A percentile compares a stretch with the other conserved stretches of the same genome.
Conservation (phyloP, 2,797 vertebrate genomes). For the Hybognathus amarus region DNA sequence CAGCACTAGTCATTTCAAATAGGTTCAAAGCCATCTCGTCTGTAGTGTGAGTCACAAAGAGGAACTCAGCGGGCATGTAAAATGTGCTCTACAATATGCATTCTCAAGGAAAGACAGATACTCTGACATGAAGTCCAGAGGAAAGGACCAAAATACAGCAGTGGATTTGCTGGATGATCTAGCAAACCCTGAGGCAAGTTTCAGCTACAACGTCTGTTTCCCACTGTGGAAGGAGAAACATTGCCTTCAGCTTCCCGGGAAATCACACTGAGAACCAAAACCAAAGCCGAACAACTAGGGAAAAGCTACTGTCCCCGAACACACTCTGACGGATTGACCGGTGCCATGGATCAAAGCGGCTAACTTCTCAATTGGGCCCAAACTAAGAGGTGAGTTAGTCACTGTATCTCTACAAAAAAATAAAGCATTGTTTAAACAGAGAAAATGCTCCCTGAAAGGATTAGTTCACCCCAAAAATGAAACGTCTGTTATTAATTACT, state of each 20-base stretch:
- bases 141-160: slow-evolving; percentile 21
- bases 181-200: slow-evolving; percentile 20
- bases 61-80: slow-evolving; percentile 18
- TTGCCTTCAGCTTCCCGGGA: slow-evolving; percentile 28
- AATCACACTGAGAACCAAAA: slow-evolving; percentile 28
- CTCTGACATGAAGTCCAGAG: slow-evolving; percentile 30
- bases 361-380: not conserved
- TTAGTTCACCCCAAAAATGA: not conserved
- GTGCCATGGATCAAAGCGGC: slow-evolving; percentile 16
- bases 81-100: slow-evolving; percentile 31
- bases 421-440: slow-evolving; percentile 2
- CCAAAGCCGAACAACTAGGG: slow-evolving; percentile 10
- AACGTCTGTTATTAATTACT: not conserved
- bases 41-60: slow-evolving; percentile 21
- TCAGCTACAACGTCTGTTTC: slow-evolving; percentile 35
- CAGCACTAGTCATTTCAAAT: slow-evolving; percentile 30
- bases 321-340: not conserved
- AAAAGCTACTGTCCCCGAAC: slow-evolving; percentile 3
- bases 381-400: not conserved
- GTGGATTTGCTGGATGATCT: slow-evolving; percentile 25
- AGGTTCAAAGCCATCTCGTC: slow-evolving; percentile 27
- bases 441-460: not conserved
- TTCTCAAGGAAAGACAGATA: slow-evolving; percentile 25
- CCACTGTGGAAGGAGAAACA: slow-evolving; percentile 38
- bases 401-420: not conserved